Evolutionary conservation across 2,888 invertebrate genomes (phyloP).

Genomic region (Eristalinus aeneus): DNA sequence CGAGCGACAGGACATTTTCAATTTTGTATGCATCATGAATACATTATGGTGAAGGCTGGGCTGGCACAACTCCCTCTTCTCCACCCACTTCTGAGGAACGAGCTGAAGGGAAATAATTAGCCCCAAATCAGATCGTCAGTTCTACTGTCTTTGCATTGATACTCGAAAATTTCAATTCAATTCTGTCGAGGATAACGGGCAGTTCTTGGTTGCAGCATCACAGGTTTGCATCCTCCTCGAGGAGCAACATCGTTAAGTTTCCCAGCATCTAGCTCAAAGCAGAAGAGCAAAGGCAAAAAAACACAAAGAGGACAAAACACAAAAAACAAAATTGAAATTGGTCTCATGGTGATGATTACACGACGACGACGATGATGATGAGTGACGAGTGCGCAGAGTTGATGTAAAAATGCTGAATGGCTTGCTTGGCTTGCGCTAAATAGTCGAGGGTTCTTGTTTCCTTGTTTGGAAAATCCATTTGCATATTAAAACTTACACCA

Average conservation of each 20-base stretch:
- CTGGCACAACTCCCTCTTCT: not conserved
- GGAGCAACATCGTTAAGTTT: not conserved
- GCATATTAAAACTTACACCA: slow-evolving; percentile 65
- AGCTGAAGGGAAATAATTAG: slow-evolving; percentile 39
- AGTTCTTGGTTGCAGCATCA: not conserved
- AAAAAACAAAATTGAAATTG: slow-evolving; percentile 47
- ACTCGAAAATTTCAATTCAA: slow-evolving; percentile 8
- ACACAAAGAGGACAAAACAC: not conserved
- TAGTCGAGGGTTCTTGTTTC: slow-evolving; percentile 62
- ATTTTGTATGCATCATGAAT: slow-evolving; percentile 69
- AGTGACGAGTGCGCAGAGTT: slow-evolving; percentile 41
- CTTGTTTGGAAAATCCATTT: slow-evolving; percentile 68
- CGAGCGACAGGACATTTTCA: slow-evolving; percentile 59
- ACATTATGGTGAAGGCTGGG: slow-evolving; percentile 43
- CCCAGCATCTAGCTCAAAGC: not conserved
- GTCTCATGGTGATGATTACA: slow-evolving; percentile 27
- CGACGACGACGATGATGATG: slow-evolving; percentile 43
- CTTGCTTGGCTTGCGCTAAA: slow-evolving; percentile 51
- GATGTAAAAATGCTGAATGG: slow-evolving; percentile 52
- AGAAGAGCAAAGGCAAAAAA: not conserved
- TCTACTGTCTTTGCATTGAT: slow-evolving; percentile 3
- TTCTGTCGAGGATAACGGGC: not conserved
- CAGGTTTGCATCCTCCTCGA: not conserved
- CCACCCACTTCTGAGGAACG: not conserved
- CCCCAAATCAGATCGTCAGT: slow-evolving; percentile 10